phyloP scores from a whole-genome alignment of 64 coral and sea anemone species.

The Dendrophyllia cribrosa region DNA sequence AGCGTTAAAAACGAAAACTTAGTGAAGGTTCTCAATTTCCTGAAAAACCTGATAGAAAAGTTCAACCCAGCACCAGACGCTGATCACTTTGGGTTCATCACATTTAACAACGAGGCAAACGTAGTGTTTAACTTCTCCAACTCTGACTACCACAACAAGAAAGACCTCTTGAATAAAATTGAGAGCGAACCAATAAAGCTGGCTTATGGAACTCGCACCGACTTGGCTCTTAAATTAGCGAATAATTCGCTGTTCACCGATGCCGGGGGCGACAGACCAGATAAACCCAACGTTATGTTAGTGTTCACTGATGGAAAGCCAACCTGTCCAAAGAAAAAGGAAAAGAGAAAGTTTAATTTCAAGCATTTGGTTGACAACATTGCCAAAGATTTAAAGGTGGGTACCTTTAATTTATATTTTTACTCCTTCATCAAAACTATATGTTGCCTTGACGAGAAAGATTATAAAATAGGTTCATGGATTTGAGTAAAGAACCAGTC shows the following conservation, averaged over 20 bases:
- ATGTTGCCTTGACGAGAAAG: too few relatives aligned
- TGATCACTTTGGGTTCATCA: neutral
- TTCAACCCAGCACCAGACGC: neutral
- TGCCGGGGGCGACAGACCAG: neutral
- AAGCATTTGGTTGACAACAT: too few relatives aligned
- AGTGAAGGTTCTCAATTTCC: neutral
- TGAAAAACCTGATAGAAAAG: neutral
- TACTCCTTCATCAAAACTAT: too few relatives aligned
- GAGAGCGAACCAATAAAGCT: neutral
- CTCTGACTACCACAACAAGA: neutral
- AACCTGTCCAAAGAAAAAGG: neutral
- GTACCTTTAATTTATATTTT: too few relatives aligned
- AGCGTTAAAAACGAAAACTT: neutral
- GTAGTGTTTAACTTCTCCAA: neutral
- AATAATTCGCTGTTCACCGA: neutral
- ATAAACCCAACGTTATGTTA: neutral
- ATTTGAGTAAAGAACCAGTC: too few relatives aligned
- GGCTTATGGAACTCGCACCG: neutral
- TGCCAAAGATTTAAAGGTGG: neutral
- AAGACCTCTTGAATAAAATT: neutral
- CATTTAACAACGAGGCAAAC: neutral
- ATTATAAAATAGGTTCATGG: too few relatives aligned
- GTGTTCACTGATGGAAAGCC: neutral
- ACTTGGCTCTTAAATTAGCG: slow-evolving; percentile 15
- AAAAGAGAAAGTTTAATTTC: too few relatives aligned